Conservation (phyloP, 2,888 invertebrate species). For the Phortica magna region DNA sequence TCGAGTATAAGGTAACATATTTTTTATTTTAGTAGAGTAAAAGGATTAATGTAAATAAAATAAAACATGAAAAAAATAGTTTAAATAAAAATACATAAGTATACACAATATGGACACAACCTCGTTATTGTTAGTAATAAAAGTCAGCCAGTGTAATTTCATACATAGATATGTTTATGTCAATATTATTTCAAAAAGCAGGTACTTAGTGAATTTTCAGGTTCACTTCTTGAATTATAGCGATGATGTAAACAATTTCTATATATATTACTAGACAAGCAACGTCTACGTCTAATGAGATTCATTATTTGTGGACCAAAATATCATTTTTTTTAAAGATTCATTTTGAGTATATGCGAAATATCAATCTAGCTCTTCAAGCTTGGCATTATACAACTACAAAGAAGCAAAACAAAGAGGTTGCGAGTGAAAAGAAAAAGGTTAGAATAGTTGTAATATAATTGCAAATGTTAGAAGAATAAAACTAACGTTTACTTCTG, state of each 20-base stretch:
- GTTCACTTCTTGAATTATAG: no score
- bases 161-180: no score
- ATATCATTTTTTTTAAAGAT: no score
- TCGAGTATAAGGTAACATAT: neutral
- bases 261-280: no score
- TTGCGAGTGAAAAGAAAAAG: conserved; percentile 53
- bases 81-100: neutral
- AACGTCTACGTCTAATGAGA: conserved; percentile 11
- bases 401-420: conserved; percentile 48
- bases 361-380: conserved; percentile 59
- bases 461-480: conserved; percentile 53
- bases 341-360: no score
- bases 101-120: no score
- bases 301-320: neutral
- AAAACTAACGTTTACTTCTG: conserved; percentile 64
- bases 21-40: neutral
- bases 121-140: no score
- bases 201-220: no score
- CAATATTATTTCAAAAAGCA: no score
- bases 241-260: no score
- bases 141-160: no score
- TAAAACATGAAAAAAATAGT: neutral
- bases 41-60: neutral
- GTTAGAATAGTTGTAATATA: conserved; percentile 42
- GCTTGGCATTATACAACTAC: conserved; percentile 64